These are phyloP conservation scores for Noctua pronuba DNA, from an alignment of 2,888 invertebrate species.

Conservation along the genomic window DNA sequence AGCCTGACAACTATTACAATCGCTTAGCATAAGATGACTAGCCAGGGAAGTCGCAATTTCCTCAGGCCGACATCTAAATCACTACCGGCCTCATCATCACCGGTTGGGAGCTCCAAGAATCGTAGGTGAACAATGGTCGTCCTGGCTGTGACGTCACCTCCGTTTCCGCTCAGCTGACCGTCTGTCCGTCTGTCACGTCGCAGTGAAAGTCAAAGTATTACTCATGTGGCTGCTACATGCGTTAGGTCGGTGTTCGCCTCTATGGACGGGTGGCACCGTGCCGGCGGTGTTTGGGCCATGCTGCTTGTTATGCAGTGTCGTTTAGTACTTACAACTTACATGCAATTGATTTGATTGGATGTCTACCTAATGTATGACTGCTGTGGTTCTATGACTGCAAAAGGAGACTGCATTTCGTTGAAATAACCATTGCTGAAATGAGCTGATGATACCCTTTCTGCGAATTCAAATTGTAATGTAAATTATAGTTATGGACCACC, in stretches of 20 bases:
- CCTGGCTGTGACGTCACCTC: slow-evolving; percentile 85
- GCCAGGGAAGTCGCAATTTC: slow-evolving; percentile 66
- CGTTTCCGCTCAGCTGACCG: slow-evolving; percentile 87
- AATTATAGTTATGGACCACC: background rate
- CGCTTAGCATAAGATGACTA: slow-evolving; percentile 56
- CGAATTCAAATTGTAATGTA: background rate
- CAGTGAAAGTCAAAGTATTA: slow-evolving; percentile 79
- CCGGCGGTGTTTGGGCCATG: slow-evolving; percentile 10
- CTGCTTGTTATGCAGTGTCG: slow-evolving; percentile 42
- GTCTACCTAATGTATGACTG: no score
- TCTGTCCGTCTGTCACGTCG: slow-evolving; percentile 74
- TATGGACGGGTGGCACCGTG: slow-evolving; percentile 54
- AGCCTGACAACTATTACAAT: slow-evolving; percentile 35
- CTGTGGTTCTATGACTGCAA: background rate
- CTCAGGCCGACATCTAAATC: slow-evolving; percentile 63
- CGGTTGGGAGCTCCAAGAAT: slow-evolving; percentile 65
- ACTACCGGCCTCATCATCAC: slow-evolving; percentile 66
- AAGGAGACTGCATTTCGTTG: background rate
- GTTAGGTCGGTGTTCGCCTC: slow-evolving; percentile 42
- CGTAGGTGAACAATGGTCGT: slow-evolving; percentile 78
- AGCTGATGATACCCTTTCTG: background rate
- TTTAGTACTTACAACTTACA: slow-evolving; percentile 42
- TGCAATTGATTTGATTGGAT: slow-evolving; percentile 34
- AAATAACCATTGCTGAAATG: background rate
- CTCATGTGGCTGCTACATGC: slow-evolving; percentile 55